A percentile compares a stretch with the other conserved stretches of the same genome.
Conservation (phyloP, 2,888 invertebrate genomes). For the Xestobium rufovillosum region DNA sequence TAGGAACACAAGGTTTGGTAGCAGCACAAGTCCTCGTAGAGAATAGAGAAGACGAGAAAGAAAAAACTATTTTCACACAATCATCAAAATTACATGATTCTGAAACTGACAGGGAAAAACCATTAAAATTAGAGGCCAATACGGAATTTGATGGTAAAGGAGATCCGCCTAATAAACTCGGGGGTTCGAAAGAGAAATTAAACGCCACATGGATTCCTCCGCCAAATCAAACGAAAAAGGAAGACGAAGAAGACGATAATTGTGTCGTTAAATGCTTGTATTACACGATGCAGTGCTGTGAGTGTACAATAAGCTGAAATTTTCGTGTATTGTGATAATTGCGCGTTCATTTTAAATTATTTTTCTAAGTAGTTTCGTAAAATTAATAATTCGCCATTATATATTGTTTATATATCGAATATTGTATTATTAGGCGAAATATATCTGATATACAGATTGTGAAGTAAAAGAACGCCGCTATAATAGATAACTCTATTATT, state of each 20-base stretch:
- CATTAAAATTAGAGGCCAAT: not conserved
- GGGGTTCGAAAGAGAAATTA: not conserved
- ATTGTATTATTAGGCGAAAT: no score
- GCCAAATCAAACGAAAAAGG: constrained; percentile 15
- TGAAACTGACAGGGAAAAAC: not conserved
- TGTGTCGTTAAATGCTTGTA: constrained; percentile 57
- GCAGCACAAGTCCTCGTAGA: constrained; percentile 30
- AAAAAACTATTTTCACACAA: not conserved
- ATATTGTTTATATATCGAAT: no score
- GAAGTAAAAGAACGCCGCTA: no score
- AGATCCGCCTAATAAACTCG: not conserved
- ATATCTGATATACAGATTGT: no score
- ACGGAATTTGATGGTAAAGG: not conserved
- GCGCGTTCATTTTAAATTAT: no score
- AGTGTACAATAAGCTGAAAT: constrained; percentile 45
- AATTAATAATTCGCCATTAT: no score
- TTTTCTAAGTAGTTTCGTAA: no score
- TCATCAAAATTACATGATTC: not conserved
- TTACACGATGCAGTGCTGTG: constrained; percentile 57
- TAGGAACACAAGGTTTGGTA: constrained; percentile 23
- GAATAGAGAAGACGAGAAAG: constrained; percentile 2
- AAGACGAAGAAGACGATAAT: constrained; percentile 46
- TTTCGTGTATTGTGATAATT: no score
- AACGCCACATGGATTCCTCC: not conserved
- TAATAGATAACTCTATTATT: no score